A percentile compares a stretch with the other conserved stretches of the same genome.
phyloP scores from a whole-genome alignment of 2,888 invertebrate species.

The Apodemia hepburni region DNA sequence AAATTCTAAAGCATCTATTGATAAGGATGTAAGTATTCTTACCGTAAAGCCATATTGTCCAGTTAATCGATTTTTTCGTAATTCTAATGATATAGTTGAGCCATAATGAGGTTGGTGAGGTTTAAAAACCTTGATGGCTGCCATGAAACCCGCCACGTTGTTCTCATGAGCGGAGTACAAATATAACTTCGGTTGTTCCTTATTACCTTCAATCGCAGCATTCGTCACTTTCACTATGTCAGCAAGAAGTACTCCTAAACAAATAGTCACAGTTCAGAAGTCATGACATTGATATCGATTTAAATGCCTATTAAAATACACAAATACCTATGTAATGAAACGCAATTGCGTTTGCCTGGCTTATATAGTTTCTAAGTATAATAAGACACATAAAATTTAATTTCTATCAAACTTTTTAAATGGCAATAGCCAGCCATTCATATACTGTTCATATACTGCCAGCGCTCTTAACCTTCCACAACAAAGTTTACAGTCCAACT shows the following conservation, averaged over 20 bases:
- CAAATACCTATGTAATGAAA: too few species aligned
- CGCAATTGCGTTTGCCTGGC: too few species aligned
- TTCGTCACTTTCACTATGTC: constrained; percentile 6
- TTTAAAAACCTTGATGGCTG: constrained; percentile 74
- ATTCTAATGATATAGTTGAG: constrained; percentile 75
- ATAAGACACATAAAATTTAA: too few species aligned
- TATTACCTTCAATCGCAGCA: constrained; percentile 37
- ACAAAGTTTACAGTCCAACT: too few species aligned
- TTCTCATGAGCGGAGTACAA: constrained; percentile 83
- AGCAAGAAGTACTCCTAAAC: constrained; percentile 17
- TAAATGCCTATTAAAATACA: constrained; percentile 66
- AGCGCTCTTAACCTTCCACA: too few species aligned
- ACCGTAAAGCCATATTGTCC: constrained; percentile 69
- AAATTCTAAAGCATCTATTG: too few species aligned
- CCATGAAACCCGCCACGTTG: constrained; percentile 81
- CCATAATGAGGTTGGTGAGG: constrained; percentile 81
- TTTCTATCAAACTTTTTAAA: too few species aligned
- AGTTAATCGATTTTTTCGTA: constrained; percentile 50
- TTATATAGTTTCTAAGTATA: too few species aligned
- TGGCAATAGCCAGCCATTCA: too few species aligned
- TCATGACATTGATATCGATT: constrained; percentile 57
- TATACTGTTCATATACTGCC: too few species aligned
- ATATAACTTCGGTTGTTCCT: constrained; percentile 58
- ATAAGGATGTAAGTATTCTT: constrained; percentile 5
- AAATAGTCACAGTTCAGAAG: background rate